Conservation (phyloP, 2,888 invertebrate genomes). For the Marronus borbonicus region DNA sequence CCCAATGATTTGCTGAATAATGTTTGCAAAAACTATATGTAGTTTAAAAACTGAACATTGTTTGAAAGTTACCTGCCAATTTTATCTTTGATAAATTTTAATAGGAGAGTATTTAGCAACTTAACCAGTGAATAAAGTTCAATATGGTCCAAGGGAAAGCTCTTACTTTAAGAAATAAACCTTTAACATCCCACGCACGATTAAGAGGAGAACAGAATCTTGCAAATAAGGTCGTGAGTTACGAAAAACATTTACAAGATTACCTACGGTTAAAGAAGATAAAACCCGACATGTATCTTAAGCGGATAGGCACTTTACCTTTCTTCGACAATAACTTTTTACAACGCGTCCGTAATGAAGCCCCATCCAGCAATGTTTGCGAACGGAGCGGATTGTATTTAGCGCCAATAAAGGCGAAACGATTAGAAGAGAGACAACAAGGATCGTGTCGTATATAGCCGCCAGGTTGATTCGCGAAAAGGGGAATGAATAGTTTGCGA, state of each 20-base stretch:
- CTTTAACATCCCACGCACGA: too few species aligned
- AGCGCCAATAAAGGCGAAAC: slow-evolving; percentile 1
- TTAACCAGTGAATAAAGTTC: too few species aligned
- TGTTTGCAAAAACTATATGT: too few species aligned
- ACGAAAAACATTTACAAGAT: slow-evolving; percentile 11
- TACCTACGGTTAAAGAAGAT: background rate
- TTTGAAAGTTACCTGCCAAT: too few species aligned
- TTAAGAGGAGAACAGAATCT: too few species aligned
- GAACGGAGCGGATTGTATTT: background rate
- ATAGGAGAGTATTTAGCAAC: too few species aligned
- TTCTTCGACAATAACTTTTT: slow-evolving; percentile 15
- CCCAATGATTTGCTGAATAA: too few species aligned
- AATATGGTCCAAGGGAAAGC: too few species aligned
- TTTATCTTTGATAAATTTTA: too few species aligned
- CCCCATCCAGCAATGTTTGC: slow-evolving; percentile 8
- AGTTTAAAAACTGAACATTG: too few species aligned
- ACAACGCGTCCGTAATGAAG: slow-evolving; percentile 12
- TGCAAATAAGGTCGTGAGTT: background rate
- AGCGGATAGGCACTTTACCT: background rate
- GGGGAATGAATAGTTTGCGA: slow-evolving; percentile 10
- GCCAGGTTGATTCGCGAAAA: background rate
- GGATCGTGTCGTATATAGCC: background rate
- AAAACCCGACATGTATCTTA: slow-evolving; percentile 5
- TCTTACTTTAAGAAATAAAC: too few species aligned
- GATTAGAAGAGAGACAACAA: background rate